A percentile compares a stretch with the other conserved stretches of the same genome.
These are phyloP conservation scores for Sphaerophoria rueppellii DNA, from an alignment of 2,888 invertebrate genomes.

Conservation along the genomic window DNA sequence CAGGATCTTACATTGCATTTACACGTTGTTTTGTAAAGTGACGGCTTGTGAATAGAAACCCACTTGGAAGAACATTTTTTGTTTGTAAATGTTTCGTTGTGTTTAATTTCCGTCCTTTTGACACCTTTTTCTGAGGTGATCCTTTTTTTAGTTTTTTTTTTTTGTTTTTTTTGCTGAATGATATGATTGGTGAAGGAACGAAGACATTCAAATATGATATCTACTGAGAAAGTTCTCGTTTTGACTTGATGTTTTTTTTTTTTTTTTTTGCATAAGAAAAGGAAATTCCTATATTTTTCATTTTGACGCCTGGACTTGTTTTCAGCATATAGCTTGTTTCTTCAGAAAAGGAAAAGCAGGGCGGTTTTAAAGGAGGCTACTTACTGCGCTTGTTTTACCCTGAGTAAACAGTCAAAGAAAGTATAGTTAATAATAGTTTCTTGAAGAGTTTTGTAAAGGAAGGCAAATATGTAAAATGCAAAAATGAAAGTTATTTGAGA, in stretches of 20 bases:
- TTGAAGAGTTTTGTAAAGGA: constrained; percentile 21
- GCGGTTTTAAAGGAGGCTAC: background rate
- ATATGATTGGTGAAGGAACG: constrained; percentile 51
- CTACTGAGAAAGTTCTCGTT: constrained; percentile 54
- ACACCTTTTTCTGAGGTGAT: constrained; percentile 13
- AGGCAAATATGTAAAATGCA: constrained; percentile 3
- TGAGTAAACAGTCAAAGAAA: constrained; percentile 43
- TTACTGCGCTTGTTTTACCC: constrained; percentile 39
- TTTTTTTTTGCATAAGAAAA: background rate
- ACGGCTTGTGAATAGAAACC: constrained; percentile 45
- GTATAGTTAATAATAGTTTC: constrained; percentile 61
- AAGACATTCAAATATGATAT: constrained; percentile 39
- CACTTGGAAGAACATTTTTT: constrained; percentile 28
- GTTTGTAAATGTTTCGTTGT: background rate
- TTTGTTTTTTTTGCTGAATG: background rate
- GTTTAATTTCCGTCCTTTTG: constrained; percentile 16
- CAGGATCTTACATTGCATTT: background rate
- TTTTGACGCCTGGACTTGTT: constrained; percentile 49
- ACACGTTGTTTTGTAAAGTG: constrained; percentile 42
- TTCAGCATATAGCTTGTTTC: constrained; percentile 37
- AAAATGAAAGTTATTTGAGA: constrained; percentile 9
- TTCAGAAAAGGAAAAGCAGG: background rate
- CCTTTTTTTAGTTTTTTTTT: background rate
- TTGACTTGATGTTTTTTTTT: constrained; percentile 30
- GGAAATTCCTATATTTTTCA: constrained; percentile 42